Conservation (phyloP, 2,888 invertebrate genomes). For the Allophyes oxyacanthae region DNA sequence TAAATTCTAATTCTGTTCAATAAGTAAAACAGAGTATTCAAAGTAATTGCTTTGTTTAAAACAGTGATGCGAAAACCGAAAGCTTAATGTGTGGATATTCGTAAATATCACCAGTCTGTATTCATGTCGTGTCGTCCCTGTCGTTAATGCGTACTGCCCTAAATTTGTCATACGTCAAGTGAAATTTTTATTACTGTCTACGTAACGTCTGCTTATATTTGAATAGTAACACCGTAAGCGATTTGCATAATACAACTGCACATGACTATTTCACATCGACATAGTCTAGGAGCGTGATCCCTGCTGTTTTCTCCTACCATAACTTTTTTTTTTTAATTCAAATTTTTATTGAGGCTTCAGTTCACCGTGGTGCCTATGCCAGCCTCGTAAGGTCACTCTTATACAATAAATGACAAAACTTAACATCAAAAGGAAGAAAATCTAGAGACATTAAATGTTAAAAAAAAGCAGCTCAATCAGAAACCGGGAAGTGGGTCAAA, state of each 20-base stretch:
- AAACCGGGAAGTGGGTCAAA: too few relatives aligned
- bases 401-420: too few relatives aligned
- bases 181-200: conserved; percentile 64
- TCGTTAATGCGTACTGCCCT: conserved; percentile 46
- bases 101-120: conserved; percentile 48
- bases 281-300: too few relatives aligned
- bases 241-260: conserved; percentile 21
- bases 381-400: too few relatives aligned
- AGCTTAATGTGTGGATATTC: conserved; percentile 8
- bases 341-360: too few relatives aligned
- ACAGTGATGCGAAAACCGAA: conserved; percentile 24
- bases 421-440: too few relatives aligned
- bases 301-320: too few relatives aligned
- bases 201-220: conserved; percentile 48
- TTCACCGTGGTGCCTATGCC: too few relatives aligned
- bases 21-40: conserved; percentile 7
- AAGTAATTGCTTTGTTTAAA: conserved; percentile 14
- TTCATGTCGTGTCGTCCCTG: conserved; percentile 43
- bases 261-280: background rate
- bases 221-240: conserved; percentile 10
- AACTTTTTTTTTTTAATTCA: too few relatives aligned
- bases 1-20: conserved; percentile 7
- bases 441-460: too few relatives aligned
- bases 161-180: conserved; percentile 60
- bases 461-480: too few relatives aligned